A percentile compares a stretch with the other conserved stretches of the same genome.
Evolutionary conservation across 2,888 invertebrate species (phyloP).

Genomic region (Troides helena): DNA sequence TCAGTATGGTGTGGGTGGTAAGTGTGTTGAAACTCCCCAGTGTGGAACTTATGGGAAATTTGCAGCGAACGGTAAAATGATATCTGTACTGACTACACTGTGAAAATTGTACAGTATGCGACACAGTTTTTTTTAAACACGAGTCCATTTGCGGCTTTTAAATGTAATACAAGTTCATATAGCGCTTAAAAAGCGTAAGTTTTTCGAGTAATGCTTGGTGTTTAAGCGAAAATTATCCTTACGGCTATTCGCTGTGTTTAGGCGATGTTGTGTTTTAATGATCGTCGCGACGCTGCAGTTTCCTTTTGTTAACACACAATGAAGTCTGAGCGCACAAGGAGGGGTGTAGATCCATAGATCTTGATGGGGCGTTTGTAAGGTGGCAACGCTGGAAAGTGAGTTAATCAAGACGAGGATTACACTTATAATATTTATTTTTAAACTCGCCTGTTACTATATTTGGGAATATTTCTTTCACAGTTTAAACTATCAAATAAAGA

Average conservation of each 20-base stretch:
- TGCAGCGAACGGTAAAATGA: constrained; percentile 45
- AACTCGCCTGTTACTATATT: too few species aligned
- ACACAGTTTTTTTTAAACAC: constrained; percentile 16
- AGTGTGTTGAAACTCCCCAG: constrained; percentile 20
- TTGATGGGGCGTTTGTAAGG: constrained; percentile 38
- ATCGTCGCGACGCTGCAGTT: constrained; percentile 41
- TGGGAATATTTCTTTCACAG: too few species aligned
- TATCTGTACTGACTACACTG: constrained; percentile 41
- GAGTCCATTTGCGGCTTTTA: constrained; percentile 13
- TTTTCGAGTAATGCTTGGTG: background rate
- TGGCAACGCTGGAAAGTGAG: constrained; percentile 34
- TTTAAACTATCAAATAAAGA: too few species aligned
- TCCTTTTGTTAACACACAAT: constrained; percentile 58
- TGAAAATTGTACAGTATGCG: constrained; percentile 2
- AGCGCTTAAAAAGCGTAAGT: background rate
- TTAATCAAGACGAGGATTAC: constrained; percentile 26
- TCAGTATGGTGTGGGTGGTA: constrained; percentile 3
- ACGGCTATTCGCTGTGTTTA: constrained; percentile 14
- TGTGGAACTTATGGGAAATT: constrained; percentile 36
- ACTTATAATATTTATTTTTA: too few species aligned
- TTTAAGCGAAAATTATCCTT: constrained; percentile 18
- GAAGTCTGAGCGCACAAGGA: constrained; percentile 43
- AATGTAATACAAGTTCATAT: constrained; percentile 7
- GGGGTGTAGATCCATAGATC: constrained; percentile 49
- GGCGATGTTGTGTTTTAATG: constrained; percentile 44